phyloP scores from a whole-genome alignment of 2,888 invertebrate species.

The Drosophila ustulata region DNA sequence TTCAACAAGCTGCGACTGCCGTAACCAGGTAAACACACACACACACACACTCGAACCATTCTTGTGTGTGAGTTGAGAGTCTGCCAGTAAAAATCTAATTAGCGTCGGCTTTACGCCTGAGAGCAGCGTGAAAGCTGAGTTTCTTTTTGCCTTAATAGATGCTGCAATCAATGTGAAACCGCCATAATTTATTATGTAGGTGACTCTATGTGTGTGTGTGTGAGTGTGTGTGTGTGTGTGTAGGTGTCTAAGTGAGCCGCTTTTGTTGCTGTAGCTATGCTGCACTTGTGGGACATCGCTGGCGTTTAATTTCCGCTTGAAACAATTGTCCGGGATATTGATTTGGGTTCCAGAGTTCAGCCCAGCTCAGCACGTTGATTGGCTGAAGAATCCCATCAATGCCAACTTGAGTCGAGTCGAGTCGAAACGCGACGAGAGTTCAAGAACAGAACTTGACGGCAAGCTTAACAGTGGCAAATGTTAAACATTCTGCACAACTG shows the following conservation, averaged over 20 bases:
- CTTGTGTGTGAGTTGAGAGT: constrained; percentile 16
- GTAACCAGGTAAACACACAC: constrained; percentile 13
- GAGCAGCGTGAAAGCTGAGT: constrained; percentile 22
- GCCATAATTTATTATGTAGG: constrained; percentile 34
- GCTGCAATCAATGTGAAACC: constrained; percentile 62
- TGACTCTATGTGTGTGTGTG: constrained; percentile 10
- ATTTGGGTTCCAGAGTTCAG: constrained; percentile 34
- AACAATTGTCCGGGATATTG: constrained; percentile 61
- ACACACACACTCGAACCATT: background rate
- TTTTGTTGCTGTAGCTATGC: constrained; percentile 22
- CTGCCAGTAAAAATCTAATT: constrained; percentile 65
- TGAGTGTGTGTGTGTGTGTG: constrained; percentile 20
- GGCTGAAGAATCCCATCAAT: background rate
- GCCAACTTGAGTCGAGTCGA: background rate
- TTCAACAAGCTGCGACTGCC: constrained; percentile 6
- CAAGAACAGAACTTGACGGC: background rate
- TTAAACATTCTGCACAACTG: background rate
- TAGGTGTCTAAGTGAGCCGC: background rate
- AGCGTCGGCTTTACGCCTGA: constrained; percentile 44
- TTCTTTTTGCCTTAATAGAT: constrained; percentile 56
- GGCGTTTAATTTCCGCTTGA: constrained; percentile 67
- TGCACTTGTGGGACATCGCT: constrained; percentile 69
- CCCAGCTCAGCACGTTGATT: constrained; percentile 4
- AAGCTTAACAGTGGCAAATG: background rate
- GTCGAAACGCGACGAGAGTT: background rate